Evolutionary conservation across 1,140 invertebrate species (phyloP), one percentile per base, ranked within the genome.

Genomic region (Dufourea novaeangliae): DNA sequence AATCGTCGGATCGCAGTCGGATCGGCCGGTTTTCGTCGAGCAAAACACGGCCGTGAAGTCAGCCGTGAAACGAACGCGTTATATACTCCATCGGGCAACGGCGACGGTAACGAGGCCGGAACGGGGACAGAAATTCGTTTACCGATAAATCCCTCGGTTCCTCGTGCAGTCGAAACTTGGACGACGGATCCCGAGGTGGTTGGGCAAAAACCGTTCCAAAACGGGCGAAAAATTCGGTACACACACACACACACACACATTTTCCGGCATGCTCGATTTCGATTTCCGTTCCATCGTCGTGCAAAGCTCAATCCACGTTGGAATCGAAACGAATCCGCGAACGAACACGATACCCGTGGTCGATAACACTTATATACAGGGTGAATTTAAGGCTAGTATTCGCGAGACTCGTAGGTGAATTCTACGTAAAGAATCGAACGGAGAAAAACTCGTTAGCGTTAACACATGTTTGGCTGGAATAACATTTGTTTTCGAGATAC

Each of bases 141-240:
- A 75, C 72, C 72, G 63, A 75, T 74, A 67, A 66, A 74, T 74
- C 62, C 63, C n/a, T n/a, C n/a, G n/a, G 63, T 44, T 67, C 27
- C 34, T 39, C 25, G 32, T 54, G n/a, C n/a, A 37, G 61, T 62
- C 34, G 29, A 32, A 73, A 54, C 71, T n/a, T 64, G 71, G 34
- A 73, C 39, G 71, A 73, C 46, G 71, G 61, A n/a, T n/a, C n/a
- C 11, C 57, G 71, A 73, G n/a, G 61, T 73, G 61, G 71, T 20
- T 34, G 52, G 63, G n/a, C n/a, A n/a, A n/a, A n/a, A n/a, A n/a
- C n/a, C n/a, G n/a, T n/a, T n/a, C n/a, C 59, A 64, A 64, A 73
- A 34, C 61, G 61, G 46, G 37, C 32, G 59, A 64, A 14, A 59
- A 11, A 73, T 73, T 54, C 46, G 25, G 59, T 22, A 22, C 25